A percentile compares a stretch with the other conserved stretches of the same genome.
phyloP scores from a whole-genome alignment of 2,888 invertebrate genomes.

The Eurois occulta region DNA sequence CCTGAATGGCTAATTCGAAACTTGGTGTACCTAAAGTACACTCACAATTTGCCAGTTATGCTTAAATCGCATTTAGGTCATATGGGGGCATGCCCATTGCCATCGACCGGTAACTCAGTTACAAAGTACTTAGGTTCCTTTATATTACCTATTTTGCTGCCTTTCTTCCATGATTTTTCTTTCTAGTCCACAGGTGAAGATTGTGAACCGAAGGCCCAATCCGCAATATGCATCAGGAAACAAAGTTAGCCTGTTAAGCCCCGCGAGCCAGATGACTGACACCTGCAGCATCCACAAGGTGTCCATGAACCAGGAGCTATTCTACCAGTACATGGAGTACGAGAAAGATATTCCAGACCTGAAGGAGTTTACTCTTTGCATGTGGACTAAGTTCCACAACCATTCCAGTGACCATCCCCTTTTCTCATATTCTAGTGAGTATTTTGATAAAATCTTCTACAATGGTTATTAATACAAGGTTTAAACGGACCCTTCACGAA shows the following conservation, averaged over 20 bases:
- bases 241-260: constrained; percentile 68
- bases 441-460: background rate
- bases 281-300: constrained; percentile 93
- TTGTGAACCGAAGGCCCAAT: constrained; percentile 81
- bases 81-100: background rate
- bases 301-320: constrained; percentile 92
- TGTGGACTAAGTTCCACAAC: constrained; percentile 95
- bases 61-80: background rate
- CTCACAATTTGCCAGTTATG: background rate
- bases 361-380: constrained; percentile 95
- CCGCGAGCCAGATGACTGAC: constrained; percentile 81
- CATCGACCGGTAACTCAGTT: background rate
- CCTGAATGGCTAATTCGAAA: background rate
- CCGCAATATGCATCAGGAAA: constrained; percentile 72
- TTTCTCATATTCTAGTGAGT: constrained; percentile 95
- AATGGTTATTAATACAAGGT: background rate
- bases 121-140: background rate
- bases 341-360: constrained; percentile 93
- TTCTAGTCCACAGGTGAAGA: constrained; percentile 80
- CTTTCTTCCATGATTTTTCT: background rate
- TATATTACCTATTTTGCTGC: background rate
- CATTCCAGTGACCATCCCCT: constrained; percentile 95
- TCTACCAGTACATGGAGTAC: constrained; percentile 94
- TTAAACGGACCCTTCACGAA: no score
- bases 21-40: background rate